These are phyloP conservation scores for Agrochola lota DNA, from an alignment of 2,888 invertebrate genomes.

Conservation along the genomic window DNA sequence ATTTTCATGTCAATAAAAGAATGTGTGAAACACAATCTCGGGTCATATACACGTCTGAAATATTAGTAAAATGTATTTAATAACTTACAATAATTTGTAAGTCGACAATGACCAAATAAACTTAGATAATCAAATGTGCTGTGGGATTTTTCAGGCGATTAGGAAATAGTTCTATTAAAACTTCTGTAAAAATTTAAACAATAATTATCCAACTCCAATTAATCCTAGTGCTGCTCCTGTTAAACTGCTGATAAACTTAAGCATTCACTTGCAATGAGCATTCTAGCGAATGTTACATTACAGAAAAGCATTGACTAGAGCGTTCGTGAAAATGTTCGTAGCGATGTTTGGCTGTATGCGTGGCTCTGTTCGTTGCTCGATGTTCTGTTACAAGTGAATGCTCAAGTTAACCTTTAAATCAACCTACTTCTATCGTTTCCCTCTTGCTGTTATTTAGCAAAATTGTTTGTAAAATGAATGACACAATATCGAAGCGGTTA, in stretches of 20 bases:
- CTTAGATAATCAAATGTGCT: neutral
- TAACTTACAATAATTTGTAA: neutral
- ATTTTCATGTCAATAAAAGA: neutral
- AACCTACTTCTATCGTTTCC: no score
- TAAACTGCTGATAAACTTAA: no score
- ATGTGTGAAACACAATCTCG: neutral
- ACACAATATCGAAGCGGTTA: constrained; percentile 33
- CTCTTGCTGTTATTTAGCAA: neutral
- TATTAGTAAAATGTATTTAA: neutral
- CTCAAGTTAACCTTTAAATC: neutral
- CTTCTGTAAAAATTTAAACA: neutral
- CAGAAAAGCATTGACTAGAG: no score
- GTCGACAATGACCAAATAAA: neutral
- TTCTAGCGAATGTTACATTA: no score
- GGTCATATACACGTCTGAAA: no score
- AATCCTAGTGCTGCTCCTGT: neutral
- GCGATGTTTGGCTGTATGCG: no score
- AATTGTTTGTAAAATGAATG: constrained; percentile 25
- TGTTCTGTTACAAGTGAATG: no score
- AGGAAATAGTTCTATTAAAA: neutral
- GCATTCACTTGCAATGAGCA: no score
- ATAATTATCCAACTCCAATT: no score
- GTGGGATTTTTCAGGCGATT: neutral
- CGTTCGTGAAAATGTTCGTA: no score
- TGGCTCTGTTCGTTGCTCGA: no score